Percentiles rank a stretch among this genome's conserved stretches.
phyloP scores from a whole-genome alignment of 2,888 invertebrate species.

The Electrophaes corylata region DNA sequence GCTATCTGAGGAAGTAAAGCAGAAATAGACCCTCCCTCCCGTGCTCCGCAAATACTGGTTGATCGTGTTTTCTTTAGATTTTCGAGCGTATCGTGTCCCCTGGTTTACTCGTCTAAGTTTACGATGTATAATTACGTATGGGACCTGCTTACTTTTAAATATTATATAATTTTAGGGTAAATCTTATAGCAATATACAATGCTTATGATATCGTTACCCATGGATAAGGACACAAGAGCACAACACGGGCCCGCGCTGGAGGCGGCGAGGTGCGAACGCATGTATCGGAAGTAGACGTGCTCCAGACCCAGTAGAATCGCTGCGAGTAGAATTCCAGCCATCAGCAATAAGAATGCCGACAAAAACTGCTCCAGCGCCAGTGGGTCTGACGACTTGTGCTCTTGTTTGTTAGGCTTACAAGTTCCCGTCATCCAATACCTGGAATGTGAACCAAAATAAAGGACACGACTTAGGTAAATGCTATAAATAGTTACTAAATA shows the following conservation, averaged over 20 bases:
- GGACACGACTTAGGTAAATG: no score
- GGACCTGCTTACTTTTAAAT: no score
- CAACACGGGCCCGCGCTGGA: constrained; percentile 96
- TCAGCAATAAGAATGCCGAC: constrained; percentile 97
- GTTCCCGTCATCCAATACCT: constrained; percentile 99
- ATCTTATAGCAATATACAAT: no score
- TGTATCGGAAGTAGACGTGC: constrained; percentile 97
- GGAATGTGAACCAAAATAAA: background rate
- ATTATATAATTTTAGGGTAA: no score
- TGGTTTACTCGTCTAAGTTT: no score
- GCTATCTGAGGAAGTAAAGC: no score
- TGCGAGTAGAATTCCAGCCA: constrained; percentile 96
- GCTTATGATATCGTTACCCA: constrained; percentile 86
- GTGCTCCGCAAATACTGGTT: no score
- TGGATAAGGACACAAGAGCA: constrained; percentile 95
- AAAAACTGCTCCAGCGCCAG: constrained; percentile 97
- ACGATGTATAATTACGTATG: no score
- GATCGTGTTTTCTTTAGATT: no score
- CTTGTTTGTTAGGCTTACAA: constrained; percentile 95
- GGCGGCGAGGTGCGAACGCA: constrained; percentile 93
- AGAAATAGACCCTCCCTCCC: no score
- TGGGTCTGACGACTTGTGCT: constrained; percentile 95
- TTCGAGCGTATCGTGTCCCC: no score
- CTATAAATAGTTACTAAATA: no score
- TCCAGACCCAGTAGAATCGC: constrained; percentile 94